Evolutionary conservation across 2,797 vertebrate genomes (phyloP), one percentile per base, ranked within the genome.

Genomic region (Morus bassanus): DNA sequence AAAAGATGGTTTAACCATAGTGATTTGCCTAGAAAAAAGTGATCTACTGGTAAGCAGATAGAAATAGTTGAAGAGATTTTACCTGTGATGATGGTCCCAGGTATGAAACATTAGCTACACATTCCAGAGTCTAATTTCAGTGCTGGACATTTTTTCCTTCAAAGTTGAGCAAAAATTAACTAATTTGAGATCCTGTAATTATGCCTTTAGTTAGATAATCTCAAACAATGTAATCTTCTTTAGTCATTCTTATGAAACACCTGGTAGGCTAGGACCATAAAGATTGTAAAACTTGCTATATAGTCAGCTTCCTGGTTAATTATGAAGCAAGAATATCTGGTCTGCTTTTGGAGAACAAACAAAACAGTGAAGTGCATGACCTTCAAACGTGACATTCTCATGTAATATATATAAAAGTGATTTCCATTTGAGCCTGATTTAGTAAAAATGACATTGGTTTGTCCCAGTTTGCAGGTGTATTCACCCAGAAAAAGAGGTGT

Each of bases 121-220:
- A 86, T 69, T 84, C 43, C 45, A 74, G 23, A 78, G 63, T 85
- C 69, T 57, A 46, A 11, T 90, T 95, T 74, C 39, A 80, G 35
- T 1, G 2, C 54, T 89, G 30, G 75, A 46, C 45, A 89, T 53
- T 69, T 82, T 65, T 74, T 88, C 51, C 50, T 88, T 91, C 61
- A 76, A 89, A 77, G 61, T 19, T 31, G 13, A 94, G n/a, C 16
- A 91, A 95, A 96, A 96, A 50, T 7, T 43, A 95, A 67, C 51
- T 89, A 30, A 88, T 91, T 89, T 91, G 48, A 89, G 41, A 75
- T 72, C 35, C 61, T 61, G 23, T 87, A 94, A 94, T 95, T 94
- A 73, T 28, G 22, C 48, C 43, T 94, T 93, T 81, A 86, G 56
- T 46, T 77, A 80, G 76, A 79, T 84, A 96, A 96, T 80, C 67